These are phyloP conservation scores for Cantharis rufa DNA, from an alignment of 2,888 invertebrate species.

Conservation along the genomic window DNA sequence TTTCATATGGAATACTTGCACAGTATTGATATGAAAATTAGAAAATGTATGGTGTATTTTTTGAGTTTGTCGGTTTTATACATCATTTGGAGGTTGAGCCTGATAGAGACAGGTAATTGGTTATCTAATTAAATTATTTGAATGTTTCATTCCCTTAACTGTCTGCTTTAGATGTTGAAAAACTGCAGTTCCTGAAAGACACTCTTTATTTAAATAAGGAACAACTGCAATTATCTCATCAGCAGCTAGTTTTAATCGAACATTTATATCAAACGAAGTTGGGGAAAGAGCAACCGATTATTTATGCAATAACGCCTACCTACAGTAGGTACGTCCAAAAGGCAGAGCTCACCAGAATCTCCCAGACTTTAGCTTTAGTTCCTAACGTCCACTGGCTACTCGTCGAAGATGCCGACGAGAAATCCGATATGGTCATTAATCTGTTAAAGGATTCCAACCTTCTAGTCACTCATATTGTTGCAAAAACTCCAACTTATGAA, in stretches of 20 bases:
- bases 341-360: constrained; percentile 89
- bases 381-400: constrained; percentile 93
- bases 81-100: constrained; percentile 42
- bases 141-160: neutral
- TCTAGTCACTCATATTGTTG: constrained; percentile 66
- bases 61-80: constrained; percentile 41
- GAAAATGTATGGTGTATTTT: constrained; percentile 37
- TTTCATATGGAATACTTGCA: constrained; percentile 19
- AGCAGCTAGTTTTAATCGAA: constrained; percentile 47
- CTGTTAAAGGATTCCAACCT: constrained; percentile 67
- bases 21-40: constrained; percentile 24
- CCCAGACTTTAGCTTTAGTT: constrained; percentile 83
- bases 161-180: constrained; percentile 43
- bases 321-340: constrained; percentile 87
- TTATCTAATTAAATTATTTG: neutral
- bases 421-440: constrained; percentile 73
- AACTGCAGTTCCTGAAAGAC: constrained; percentile 44
- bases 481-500: constrained; percentile 70
- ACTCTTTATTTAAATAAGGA: constrained; percentile 48
- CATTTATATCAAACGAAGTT: constrained; percentile 41
- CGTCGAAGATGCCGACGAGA: constrained; percentile 80
- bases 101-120: constrained; percentile 42
- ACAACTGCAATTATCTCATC: constrained; percentile 47
- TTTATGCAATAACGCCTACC: constrained; percentile 93
- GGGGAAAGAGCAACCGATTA: constrained; percentile 60